Evolutionary conservation across 2,113 vertebrate genomes (phyloP).

Genomic region (Pterocles gutturalis): DNA sequence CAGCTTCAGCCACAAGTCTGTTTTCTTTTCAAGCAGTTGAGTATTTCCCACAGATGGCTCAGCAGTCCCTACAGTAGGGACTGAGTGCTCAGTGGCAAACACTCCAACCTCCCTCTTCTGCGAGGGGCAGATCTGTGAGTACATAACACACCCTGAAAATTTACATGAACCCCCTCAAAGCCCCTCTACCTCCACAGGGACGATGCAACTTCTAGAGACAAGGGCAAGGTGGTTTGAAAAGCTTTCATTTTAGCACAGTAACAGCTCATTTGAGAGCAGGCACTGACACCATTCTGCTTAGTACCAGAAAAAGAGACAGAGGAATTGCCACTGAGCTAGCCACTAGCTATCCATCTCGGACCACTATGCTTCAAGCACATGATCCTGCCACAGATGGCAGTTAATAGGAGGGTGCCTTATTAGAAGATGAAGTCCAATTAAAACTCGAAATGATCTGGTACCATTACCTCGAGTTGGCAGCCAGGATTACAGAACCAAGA

Average conservation of each 20-base stretch:
- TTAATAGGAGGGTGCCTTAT: background rate
- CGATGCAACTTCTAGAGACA: background rate
- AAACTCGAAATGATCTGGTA: background rate
- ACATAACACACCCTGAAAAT: background rate
- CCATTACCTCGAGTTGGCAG: background rate
- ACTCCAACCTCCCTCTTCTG: background rate
- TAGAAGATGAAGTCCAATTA: background rate
- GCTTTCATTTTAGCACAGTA: background rate
- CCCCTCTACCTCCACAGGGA: background rate
- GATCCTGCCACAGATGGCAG: background rate
- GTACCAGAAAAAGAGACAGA: background rate
- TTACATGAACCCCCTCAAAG: background rate
- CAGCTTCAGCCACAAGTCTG: background rate
- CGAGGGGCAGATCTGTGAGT: accelerated
- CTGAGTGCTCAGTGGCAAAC: background rate
- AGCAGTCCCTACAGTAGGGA: background rate
- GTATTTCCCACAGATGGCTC: background rate
- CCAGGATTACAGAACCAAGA: background rate
- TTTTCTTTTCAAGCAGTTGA: background rate
- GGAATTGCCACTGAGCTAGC: background rate
- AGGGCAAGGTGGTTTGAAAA: background rate
- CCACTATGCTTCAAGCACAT: background rate
- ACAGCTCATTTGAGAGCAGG: background rate
- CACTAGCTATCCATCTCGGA: background rate
- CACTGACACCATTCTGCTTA: background rate